These are phyloP conservation scores for Troilus luridus DNA, from an alignment of 2,888 invertebrate genomes.

Conservation along the genomic window DNA sequence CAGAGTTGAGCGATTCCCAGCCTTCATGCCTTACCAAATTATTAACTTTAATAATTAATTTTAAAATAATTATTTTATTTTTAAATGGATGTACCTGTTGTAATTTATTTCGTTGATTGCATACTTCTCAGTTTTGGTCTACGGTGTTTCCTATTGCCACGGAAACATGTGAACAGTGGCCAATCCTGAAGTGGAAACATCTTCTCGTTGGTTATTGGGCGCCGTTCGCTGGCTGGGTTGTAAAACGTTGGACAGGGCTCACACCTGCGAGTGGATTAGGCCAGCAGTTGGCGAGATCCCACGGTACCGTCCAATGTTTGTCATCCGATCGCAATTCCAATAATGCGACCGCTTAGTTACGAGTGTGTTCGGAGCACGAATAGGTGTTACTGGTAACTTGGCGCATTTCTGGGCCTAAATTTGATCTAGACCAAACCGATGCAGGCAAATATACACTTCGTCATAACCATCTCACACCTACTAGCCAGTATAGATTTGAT, in stretches of 20 bases:
- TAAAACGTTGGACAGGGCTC: slow-evolving; percentile 1
- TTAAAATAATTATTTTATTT: too few species aligned
- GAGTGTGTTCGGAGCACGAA: not conserved
- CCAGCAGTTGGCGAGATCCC: not conserved
- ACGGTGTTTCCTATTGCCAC: not conserved
- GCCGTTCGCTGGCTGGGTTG: not conserved
- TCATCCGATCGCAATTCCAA: not conserved
- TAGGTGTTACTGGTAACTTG: not conserved
- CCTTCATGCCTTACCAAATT: not conserved
- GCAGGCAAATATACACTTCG: not conserved
- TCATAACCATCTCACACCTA: too few species aligned
- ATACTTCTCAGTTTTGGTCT: not conserved
- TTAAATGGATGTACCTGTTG: not conserved
- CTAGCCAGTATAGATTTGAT: too few species aligned
- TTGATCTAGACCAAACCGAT: not conserved
- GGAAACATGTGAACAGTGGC: not conserved
- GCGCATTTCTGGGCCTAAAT: not conserved
- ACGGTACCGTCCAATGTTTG: not conserved
- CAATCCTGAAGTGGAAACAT: not conserved
- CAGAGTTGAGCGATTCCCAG: too few species aligned
- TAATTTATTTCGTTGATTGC: not conserved
- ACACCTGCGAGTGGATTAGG: slow-evolving; percentile 26
- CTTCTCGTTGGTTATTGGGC: not conserved
- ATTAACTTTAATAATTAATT: too few species aligned
- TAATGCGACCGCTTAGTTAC: slow-evolving; percentile 35